These are phyloP conservation scores for Prosopocoilus inquinatus DNA, from an alignment of 2,888 invertebrate genomes.

Conservation along the genomic window DNA sequence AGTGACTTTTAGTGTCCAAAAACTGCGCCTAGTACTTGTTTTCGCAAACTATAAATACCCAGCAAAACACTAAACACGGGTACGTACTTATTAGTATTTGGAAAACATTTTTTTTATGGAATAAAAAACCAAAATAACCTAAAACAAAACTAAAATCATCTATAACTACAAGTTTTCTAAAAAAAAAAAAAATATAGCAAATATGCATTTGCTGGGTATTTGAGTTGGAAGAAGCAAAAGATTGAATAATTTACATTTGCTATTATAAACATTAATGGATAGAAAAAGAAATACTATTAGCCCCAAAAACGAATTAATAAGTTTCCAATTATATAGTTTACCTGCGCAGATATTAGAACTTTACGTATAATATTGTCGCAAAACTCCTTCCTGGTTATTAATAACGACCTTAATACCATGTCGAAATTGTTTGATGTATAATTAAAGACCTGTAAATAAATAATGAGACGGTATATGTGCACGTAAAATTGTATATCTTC, in stretches of 20 bases:
- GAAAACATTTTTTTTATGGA: too few relatives aligned
- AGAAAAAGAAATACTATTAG: background rate
- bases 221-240: background rate
- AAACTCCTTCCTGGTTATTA: too few relatives aligned
- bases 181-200: background rate
- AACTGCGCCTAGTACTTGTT: background rate
- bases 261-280: background rate
- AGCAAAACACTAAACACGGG: background rate
- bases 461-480: constrained; percentile 15
- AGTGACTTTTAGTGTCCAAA: background rate
- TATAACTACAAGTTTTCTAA: too few relatives aligned
- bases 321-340: too few relatives aligned
- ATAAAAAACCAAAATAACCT: too few relatives aligned
- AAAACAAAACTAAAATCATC: too few relatives aligned
- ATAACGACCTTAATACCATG: too few relatives aligned
- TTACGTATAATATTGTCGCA: too few relatives aligned
- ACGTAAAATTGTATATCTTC: constrained; percentile 25
- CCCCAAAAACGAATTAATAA: background rate
- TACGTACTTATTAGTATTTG: background rate
- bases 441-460: constrained; percentile 12
- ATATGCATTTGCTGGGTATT: background rate
- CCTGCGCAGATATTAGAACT: too few relatives aligned
- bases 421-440: too few relatives aligned
- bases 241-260: background rate
- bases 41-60: background rate